phyloP scores from a whole-genome alignment of 2,797 vertebrate genomes.

The Halcyon smyrnensis region DNA sequence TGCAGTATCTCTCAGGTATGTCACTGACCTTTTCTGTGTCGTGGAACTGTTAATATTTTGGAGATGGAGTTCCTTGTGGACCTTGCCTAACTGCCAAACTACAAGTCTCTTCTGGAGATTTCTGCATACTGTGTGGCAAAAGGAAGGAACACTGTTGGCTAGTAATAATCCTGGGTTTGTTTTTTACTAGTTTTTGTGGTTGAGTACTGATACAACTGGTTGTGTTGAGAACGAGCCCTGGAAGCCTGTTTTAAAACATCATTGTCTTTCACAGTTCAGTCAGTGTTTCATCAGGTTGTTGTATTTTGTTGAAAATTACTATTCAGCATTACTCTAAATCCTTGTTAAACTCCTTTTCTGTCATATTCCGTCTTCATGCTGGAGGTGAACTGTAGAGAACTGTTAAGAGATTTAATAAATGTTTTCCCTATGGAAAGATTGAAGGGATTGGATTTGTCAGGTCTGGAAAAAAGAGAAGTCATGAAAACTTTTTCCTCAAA shows the following conservation, averaged over 20 bases:
- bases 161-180: not conserved
- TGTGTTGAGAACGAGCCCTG: not conserved
- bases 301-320: constrained; percentile 4
- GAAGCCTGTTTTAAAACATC: not conserved
- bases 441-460: not conserved
- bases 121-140: not conserved
- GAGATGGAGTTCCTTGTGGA: not conserved
- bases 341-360: constrained; percentile 10
- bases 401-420: constrained; percentile 5
- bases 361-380: not conserved
- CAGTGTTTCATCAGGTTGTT: not conserved
- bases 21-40: not conserved
- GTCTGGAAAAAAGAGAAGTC: not conserved
- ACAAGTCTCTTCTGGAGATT: not conserved
- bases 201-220: not conserved
- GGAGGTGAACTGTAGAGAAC: not conserved
- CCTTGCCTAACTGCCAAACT: not conserved
- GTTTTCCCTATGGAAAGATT: not conserved
- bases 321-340: not conserved
- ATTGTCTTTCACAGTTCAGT: not conserved
- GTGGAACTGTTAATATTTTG: not conserved
- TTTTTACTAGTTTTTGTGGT: not conserved
- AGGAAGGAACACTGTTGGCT: not conserved
- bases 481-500: not conserved
- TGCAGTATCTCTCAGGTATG: constrained; percentile 92